Evolutionary conservation across 92 coral and sea anemone species (phyloP).

Genomic region (Palythoa caribaeorum): DNA sequence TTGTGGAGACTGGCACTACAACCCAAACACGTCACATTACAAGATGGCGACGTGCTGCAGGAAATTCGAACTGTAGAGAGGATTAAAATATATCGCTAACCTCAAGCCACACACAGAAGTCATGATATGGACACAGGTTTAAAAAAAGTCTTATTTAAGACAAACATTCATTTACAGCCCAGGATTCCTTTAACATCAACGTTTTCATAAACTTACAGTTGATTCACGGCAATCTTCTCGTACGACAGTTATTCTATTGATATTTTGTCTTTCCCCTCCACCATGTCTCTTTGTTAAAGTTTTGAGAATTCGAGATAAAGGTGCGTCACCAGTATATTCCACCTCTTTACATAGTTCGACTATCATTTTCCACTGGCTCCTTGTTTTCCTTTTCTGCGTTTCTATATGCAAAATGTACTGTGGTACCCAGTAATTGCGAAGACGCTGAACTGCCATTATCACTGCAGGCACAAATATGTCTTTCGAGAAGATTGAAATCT

Average conservation of each 20-base stretch:
- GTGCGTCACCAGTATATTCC: background rate
- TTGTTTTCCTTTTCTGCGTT: constrained; percentile 30
- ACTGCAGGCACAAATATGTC: constrained; percentile 74
- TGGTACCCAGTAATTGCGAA: constrained; percentile 87
- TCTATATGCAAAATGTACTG: constrained; percentile 80
- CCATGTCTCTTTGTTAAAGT: constrained; percentile 3
- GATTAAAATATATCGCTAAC: no score
- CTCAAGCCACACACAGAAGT: no score
- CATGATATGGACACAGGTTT: no score
- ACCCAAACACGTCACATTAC: no score
- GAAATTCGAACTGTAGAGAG: no score
- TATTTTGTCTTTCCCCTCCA: background rate
- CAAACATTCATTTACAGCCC: no score
- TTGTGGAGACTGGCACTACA: no score
- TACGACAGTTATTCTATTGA: background rate
- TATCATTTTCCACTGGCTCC: constrained; percentile 28
- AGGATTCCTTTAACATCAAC: no score
- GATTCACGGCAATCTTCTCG: background rate
- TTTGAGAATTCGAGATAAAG: constrained; percentile 30
- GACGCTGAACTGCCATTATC: constrained; percentile 70
- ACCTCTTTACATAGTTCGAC: constrained; percentile 19
- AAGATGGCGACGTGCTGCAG: no score
- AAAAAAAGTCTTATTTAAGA: no score
- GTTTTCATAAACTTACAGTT: background rate
- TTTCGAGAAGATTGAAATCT: constrained; percentile 82